Conservation (phyloP, 2,113 vertebrate species). For the Chlamydotis undulata region DNA sequence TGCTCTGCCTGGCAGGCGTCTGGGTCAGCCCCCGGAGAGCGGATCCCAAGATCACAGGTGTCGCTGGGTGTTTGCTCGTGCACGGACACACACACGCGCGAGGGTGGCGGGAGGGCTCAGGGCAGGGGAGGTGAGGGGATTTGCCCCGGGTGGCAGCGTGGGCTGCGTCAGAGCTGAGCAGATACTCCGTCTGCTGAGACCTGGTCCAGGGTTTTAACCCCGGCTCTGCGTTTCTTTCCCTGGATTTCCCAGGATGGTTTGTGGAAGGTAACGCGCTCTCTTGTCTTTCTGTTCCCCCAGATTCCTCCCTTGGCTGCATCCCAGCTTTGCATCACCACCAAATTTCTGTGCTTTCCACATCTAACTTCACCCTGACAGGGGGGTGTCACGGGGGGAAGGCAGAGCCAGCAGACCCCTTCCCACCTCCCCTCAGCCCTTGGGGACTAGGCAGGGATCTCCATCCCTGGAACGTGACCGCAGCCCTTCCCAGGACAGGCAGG, state of each 20-base stretch:
- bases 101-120: background rate
- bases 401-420: background rate
- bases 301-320: background rate
- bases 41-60: background rate
- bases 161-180: background rate
- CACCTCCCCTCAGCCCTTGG: background rate
- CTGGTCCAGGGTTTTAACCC: background rate
- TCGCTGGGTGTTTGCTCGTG: accelerated
- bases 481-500: background rate
- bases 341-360: background rate
- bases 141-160: accelerated
- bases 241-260: accelerated
- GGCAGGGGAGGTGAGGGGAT: background rate
- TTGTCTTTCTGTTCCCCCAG: background rate
- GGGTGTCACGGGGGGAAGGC: too few species aligned
- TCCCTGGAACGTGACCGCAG: accelerated
- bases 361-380: accelerated
- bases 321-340: background rate
- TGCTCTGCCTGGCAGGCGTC: background rate
- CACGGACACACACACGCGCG: accelerated
- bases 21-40: background rate
- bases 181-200: background rate
- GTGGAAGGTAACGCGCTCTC: background rate
- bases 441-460: background rate
- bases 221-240: background rate